Evolutionary conservation across 2,888 invertebrate genomes (phyloP), one percentile per base, ranked within the genome.

Genomic region (Lasioglossum leucozonium): DNA sequence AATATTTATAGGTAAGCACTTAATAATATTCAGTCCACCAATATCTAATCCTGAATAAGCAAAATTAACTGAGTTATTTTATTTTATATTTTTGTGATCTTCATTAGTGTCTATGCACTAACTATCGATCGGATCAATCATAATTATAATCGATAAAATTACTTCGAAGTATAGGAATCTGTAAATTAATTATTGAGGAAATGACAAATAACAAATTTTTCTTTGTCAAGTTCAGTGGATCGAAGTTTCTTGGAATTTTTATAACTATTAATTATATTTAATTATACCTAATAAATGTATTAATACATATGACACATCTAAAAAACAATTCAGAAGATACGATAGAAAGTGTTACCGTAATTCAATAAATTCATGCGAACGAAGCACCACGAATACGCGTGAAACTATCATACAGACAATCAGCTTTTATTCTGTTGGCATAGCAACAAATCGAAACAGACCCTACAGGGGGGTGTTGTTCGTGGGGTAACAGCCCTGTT

Each of bases 381-480:
- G 18, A 13, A 73, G n/a, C 10, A 40, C 11, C 13, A 47, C 11
- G 37, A 44, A 58, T 65, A n/a, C 51, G 44, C n/a, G 47, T 58
- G 55, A 40, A 30, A 16, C 62, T 74, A 58, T 69, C 34, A 34
- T 34, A 40, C 22, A 65, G 47, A 40, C 47, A 72, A 78, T 80
- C 76, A 40, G 34, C 42, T 67, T 44, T 67, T 51, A 67, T 83
- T 76, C 42, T 44, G 87, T 87, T 78, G 87, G 72, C 79, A 86
- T 86, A 72, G 79, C 58, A 74, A 87, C 84, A 79, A 58, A 67
- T 81, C 47, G 71, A 44, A 81, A 84, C 79, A 86, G 81, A 76
- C 80, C 58, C 81, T 58, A 22, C 4, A 13, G 13, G 62, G 13
- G 62, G 26, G 72, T 47, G 72, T 34, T 34, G 74, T 71, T 75